These are phyloP conservation scores for Melipona beecheii DNA, from an alignment of 2,888 invertebrate species.

Conservation along the genomic window DNA sequence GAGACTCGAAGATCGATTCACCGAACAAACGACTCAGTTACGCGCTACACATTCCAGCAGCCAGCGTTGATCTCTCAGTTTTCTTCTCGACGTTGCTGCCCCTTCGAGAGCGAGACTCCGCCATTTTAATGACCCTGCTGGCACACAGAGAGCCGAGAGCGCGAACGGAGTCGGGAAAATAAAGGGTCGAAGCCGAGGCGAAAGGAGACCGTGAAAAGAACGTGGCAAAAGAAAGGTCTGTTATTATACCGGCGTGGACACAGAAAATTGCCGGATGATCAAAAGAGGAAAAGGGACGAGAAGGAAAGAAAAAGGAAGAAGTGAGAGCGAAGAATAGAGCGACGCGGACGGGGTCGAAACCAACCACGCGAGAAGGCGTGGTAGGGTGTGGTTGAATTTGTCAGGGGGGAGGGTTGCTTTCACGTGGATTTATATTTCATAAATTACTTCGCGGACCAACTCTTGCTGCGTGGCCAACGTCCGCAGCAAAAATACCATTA, in stretches of 20 bases:
- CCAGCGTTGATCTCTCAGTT: constrained; percentile 58
- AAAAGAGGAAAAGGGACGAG: constrained; percentile 13
- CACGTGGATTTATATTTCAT: constrained; percentile 78
- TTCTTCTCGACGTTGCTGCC: constrained; percentile 46
- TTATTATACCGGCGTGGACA: constrained; percentile 63
- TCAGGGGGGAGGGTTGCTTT: constrained; percentile 75
- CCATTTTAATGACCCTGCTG: constrained; percentile 73
- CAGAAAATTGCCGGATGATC: constrained; percentile 55
- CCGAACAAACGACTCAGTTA: constrained; percentile 79
- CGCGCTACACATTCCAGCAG: constrained; percentile 53
- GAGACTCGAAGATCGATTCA: constrained; percentile 72
- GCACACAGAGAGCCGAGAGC: constrained; percentile 48
- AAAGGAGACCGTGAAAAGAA: constrained; percentile 49
- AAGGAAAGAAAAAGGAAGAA: constrained; percentile 12
- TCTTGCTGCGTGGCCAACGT: constrained; percentile 35
- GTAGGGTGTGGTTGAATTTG: constrained; percentile 82
- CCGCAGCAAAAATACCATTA: constrained; percentile 56
- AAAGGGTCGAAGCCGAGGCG: constrained; percentile 42
- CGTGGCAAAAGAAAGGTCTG: constrained; percentile 52
- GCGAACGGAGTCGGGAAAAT: constrained; percentile 59
- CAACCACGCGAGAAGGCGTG: constrained; percentile 74
- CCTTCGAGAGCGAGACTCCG: constrained; percentile 23
- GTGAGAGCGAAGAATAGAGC: background rate
- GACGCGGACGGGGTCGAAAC: constrained; percentile 41
- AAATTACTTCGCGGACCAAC: constrained; percentile 73